A percentile compares a stretch with the other conserved stretches of the same genome.
Conservation (phyloP, 2,113 vertebrate genomes). For the Chamaetylas fuelleborni region DNA sequence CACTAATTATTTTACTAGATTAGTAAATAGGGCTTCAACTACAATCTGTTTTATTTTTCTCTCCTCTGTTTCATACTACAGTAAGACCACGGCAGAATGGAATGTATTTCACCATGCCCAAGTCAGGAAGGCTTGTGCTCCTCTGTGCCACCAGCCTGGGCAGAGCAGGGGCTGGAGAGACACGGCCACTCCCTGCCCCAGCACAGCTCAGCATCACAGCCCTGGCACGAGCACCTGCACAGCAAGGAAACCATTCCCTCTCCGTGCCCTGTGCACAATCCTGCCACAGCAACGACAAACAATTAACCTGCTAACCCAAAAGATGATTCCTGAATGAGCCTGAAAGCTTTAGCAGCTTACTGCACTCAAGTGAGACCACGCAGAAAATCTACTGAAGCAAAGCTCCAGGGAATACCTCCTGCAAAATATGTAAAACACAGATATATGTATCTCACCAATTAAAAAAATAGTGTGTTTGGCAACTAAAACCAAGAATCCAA, state of each 20-base stretch:
- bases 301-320: conserved; percentile 7
- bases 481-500: neutral
- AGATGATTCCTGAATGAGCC: neutral
- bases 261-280: accelerated
- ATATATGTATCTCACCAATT: neutral
- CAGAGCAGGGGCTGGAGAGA: neutral
- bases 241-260: accelerated
- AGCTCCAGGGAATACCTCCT: neutral
- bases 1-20: neutral
- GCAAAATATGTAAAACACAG: neutral
- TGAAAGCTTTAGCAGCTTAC: neutral
- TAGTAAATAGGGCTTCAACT: neutral
- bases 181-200: accelerated
- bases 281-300: neutral
- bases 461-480: neutral
- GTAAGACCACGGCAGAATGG: neutral
- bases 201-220: accelerated
- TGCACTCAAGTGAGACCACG: neutral
- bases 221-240: neutral
- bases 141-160: neutral
- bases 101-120: accelerated
- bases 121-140: neutral
- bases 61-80: neutral
- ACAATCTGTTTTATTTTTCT: neutral
- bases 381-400: neutral